Evolutionary conservation across 2,797 vertebrate genomes (phyloP).

Genomic region (Masticophis lateralis): DNA sequence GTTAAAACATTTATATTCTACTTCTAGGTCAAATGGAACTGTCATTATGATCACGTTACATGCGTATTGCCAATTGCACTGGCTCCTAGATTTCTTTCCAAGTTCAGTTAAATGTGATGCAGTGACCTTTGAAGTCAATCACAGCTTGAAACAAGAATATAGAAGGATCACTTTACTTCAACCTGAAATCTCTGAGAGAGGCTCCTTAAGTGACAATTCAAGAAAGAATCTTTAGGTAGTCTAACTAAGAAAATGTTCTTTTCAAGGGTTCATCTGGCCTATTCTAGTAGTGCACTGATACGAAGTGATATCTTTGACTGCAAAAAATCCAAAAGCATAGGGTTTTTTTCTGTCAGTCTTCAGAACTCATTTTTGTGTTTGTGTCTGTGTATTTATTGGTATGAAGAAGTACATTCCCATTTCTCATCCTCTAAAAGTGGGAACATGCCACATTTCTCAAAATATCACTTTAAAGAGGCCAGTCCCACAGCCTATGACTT

Average conservation of each 20-base stretch:
- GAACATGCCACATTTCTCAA: background rate
- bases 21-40: background rate
- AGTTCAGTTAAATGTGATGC: background rate
- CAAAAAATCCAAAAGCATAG: background rate
- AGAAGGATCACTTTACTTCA: background rate
- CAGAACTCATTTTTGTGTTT: background rate
- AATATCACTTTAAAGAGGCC: background rate
- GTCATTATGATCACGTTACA: background rate
- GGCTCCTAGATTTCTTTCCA: background rate
- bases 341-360: background rate
- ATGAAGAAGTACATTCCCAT: background rate
- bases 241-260: background rate
- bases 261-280: background rate
- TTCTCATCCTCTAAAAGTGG: background rate
- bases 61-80: background rate
- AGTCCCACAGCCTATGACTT: background rate
- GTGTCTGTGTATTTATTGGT: background rate
- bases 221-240: background rate
- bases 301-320: background rate
- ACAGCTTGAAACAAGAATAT: background rate
- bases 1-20: background rate
- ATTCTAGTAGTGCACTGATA: background rate
- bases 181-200: background rate
- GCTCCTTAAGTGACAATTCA: background rate
- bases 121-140: background rate